Conservation (phyloP, 2,113 vertebrate genomes). For the Sisor rabdophorus region DNA sequence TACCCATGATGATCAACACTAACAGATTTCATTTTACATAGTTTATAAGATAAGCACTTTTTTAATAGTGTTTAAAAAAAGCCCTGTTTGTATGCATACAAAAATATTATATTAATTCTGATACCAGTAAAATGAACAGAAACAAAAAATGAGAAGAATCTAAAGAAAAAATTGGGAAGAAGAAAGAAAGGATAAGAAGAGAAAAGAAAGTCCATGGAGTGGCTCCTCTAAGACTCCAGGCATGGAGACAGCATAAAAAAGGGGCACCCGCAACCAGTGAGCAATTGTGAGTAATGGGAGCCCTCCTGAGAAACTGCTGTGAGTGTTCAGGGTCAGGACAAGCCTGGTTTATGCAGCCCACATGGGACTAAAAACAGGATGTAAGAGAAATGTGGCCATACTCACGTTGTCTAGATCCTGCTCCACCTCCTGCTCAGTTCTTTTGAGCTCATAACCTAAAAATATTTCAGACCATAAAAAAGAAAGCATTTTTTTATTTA, state of each 20-base stretch:
- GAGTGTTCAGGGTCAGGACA: constrained; percentile 39
- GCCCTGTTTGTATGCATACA: too few species aligned
- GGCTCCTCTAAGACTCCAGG: not conserved
- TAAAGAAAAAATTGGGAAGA: not conserved
- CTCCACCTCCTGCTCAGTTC: not conserved
- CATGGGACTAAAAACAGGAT: constrained; percentile 46
- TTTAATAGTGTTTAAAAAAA: too few species aligned
- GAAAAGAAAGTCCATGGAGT: not conserved
- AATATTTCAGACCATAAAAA: not conserved
- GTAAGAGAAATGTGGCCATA: constrained; percentile 21
- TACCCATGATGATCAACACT: not conserved
- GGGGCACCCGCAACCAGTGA: constrained; percentile 9
- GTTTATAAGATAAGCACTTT: too few species aligned
- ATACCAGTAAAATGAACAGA: not conserved
- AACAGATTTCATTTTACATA: too few species aligned
- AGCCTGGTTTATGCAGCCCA: constrained; percentile 32
- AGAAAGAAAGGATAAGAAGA: not conserved
- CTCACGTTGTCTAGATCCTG: not conserved
- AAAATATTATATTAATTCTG: too few species aligned
- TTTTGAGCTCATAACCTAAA: constrained; percentile 6
- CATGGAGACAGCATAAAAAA: constrained; percentile 9
- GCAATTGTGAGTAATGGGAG: constrained; percentile 17
- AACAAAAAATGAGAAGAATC: not conserved
- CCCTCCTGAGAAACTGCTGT: constrained; percentile 22
- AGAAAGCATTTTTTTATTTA: not conserved